Evolutionary conservation across 2,113 vertebrate species (phyloP), one percentile per base, ranked within the genome.

Genomic region (Sphyrna mokarran): DNA sequence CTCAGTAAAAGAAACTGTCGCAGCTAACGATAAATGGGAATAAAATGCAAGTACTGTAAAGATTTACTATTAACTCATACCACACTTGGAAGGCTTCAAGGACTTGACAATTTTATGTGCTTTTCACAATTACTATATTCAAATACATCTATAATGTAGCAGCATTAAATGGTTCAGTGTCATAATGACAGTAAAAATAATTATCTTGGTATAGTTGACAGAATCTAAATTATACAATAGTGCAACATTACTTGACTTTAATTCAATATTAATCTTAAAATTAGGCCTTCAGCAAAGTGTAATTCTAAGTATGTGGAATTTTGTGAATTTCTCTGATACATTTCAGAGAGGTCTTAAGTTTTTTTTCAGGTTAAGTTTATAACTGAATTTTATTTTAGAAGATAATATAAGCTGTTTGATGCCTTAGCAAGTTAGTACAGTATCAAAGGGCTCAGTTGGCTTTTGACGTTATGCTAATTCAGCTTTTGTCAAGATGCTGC

Each of bases 41-140:
- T 93, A 37, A 20, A 63, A 93, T 66, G 33, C 61, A 54, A 33
- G 18, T 40, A 37, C 33, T 93, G 89, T 93, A 63, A 93, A 66
- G 61, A 93, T 93, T 93, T 93, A 37, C 61, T 20, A 22, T 93
- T 91, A 66, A 91, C 58, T 66, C 61, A 9, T 66, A n/a, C 80
- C n/a, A 93, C 89, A 66, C n/a, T 93, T 93, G n/a, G 33, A 93
- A 93, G 61, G 89, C 33, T 23, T 90, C 54, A 61, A 90, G 54
- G 10, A 61, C 29, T 54, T 90, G 87, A 61, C 61, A 37, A 93
- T 93, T 91, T 91, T 16, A 87, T 58, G 58, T 66, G 61, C 58
- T 91, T 61, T 61, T 8, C 22, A 91, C 29, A 91, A 33, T 91
- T 66, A 68, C 14, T 93, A n/a, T 68, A 93, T 93, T 93, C 89